phyloP scores from a whole-genome alignment of 2,888 invertebrate genomes.

The Spatulosminthurus flaviceps region DNA sequence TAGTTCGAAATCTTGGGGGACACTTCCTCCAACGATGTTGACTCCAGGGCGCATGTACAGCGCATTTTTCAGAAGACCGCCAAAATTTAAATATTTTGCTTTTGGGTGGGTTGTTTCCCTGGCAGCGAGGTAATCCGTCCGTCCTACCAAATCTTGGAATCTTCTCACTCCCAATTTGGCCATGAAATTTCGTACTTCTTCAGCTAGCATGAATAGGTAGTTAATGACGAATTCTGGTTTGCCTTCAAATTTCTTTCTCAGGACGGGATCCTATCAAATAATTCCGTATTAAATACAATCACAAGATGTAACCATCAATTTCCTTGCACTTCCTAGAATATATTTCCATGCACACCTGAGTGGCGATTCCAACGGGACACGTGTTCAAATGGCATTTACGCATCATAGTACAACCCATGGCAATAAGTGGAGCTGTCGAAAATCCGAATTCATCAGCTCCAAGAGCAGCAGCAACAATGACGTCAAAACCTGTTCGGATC shows the following conservation, averaged over 20 bases:
- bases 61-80: slow-evolving; percentile 87
- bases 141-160: slow-evolving; percentile 91
- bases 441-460: slow-evolving; percentile 99
- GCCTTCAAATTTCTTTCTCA: slow-evolving; percentile 95
- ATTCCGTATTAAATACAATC: neutral
- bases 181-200: slow-evolving; percentile 94
- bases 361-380: slow-evolving; percentile 98
- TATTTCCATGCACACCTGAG: too few relatives aligned
- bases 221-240: slow-evolving; percentile 98
- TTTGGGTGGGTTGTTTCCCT: slow-evolving; percentile 80
- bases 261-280: slow-evolving; percentile 79
- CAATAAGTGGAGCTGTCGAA: slow-evolving; percentile 97
- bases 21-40: slow-evolving; percentile 88
- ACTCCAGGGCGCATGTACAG: slow-evolving; percentile 87
- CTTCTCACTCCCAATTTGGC: slow-evolving; percentile 86
- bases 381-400: slow-evolving; percentile 99
- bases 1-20: slow-evolving; percentile 83
- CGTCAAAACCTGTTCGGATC: slow-evolving; percentile 93
- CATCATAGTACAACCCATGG: slow-evolving; percentile 99
- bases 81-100: slow-evolving; percentile 84
- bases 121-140: slow-evolving; percentile 86
- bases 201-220: slow-evolving; percentile 96
- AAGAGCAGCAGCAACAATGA: slow-evolving; percentile 91
- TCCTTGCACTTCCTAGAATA: too few relatives aligned
- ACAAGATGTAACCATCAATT: too few relatives aligned